Conservation (phyloP, 2,888 invertebrate genomes). For the Galerucella nymphaeae region DNA sequence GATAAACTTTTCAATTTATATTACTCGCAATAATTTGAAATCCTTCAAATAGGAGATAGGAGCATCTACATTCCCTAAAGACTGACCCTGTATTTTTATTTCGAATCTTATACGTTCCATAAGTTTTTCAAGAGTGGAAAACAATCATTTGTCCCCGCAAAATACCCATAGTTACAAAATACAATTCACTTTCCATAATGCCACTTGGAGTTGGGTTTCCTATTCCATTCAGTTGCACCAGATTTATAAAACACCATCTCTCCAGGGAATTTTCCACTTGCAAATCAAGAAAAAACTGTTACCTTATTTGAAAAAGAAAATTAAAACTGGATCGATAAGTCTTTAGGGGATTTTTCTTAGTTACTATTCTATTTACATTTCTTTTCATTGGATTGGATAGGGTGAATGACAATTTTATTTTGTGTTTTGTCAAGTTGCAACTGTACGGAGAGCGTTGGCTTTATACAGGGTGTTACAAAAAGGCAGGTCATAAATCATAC, state of each 20-base stretch:
- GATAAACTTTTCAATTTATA: too few species aligned
- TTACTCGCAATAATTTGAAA: too few species aligned
- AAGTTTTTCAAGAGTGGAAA: neutral
- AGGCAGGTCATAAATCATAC: too few species aligned
- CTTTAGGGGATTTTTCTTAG: neutral
- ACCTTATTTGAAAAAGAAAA: neutral
- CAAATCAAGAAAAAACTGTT: constrained; percentile 5
- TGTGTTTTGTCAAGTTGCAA: too few species aligned
- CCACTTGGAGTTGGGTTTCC: neutral
- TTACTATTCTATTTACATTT: neutral
- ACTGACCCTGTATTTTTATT: too few species aligned
- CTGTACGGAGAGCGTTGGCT: too few species aligned
- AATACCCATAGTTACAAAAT: neutral
- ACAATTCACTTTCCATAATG: constrained; percentile 11
- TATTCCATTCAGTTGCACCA: constrained; percentile 8
- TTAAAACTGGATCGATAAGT: neutral
- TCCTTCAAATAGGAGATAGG: too few species aligned
- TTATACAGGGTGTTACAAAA: too few species aligned
- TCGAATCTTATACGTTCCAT: too few species aligned
- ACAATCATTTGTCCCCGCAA: neutral
- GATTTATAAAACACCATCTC: constrained; percentile 6
- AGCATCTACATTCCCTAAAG: too few species aligned
- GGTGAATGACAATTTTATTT: neutral
- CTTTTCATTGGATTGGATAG: neutral
- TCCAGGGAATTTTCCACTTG: neutral